Base-by-base conservation (phyloP, 2,113 vertebrate genomes). In the Caranx melampygus region DNA sequence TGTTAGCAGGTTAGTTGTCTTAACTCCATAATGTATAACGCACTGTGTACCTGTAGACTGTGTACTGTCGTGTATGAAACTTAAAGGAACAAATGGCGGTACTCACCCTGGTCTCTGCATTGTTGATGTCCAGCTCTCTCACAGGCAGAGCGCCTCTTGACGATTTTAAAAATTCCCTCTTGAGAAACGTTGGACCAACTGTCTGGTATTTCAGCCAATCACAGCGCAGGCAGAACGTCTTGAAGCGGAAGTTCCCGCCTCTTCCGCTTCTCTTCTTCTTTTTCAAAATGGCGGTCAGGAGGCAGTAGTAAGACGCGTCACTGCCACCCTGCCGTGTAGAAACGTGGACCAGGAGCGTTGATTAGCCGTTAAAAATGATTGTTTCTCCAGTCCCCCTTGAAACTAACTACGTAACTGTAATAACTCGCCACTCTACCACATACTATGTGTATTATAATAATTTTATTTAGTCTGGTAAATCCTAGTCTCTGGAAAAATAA, bases 21-120 rank as follows among this genome's bases (percentile, higher is more conserved):
- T 35, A 8, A 1, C 2, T 51, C 3, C 3, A 2, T 26, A 12
- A 6, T 35, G 13, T 49, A 16, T 31, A 35, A 20, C 37, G 21
- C 21, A 15, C 13, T 1, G 3, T 6, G 6, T 6, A 45, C 3
- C 3, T 33, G 5, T 31, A 33, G 1, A 3, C 3, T 49, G 6
- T 20, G 26, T 26, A 26, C 26, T n/a, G 21, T 0, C 0, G 4
- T 54, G 15, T 55, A 14, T 31, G 3, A 3, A 52, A 0, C 10
- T 57, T 4, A 11, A 10, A 40, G 3, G 18, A 31, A 66, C 34
- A 37, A 0, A 18, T 0, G 2, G 12, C 3, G 10, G 35, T 64
- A 84, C 92, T 89, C 40, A 94, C 93, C 76, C 78, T 0, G 42
- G 31, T 87, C 88, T 75, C 54, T 87, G 88, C 93, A 94, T 94